These are phyloP conservation scores for Pyrrhosoma nymphula DNA, from an alignment of 2,888 invertebrate genomes.

Conservation along the genomic window DNA sequence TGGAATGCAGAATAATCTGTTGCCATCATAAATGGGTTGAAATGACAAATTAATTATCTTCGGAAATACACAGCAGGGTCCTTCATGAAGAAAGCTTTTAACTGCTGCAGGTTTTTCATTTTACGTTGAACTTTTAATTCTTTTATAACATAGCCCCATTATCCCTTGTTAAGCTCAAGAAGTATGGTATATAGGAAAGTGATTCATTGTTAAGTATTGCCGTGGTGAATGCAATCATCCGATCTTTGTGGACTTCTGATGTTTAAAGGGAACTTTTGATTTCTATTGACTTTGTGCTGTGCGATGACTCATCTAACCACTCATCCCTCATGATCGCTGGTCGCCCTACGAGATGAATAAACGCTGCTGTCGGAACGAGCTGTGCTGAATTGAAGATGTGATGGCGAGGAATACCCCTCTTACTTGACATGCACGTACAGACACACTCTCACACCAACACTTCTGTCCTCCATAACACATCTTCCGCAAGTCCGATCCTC, in stretches of 20 bases:
- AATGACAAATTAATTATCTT: not conserved
- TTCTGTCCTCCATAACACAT: not conserved
- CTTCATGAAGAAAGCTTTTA: not conserved
- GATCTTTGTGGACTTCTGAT: not conserved
- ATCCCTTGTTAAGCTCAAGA: not conserved
- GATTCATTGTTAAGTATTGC: not conserved
- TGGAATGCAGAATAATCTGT: not conserved
- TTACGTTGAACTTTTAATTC: not conserved
- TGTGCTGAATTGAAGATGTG: not conserved
- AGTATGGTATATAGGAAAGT: not conserved
- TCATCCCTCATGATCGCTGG: not conserved
- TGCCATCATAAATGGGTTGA: not conserved
- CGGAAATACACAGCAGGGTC: not conserved
- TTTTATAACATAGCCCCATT: not conserved
- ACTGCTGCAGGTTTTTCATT: not conserved
- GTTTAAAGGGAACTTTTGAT: not conserved
- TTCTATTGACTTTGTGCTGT: constrained; percentile 33
- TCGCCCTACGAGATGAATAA: not conserved
- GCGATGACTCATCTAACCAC: not conserved
- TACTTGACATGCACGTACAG: not conserved
- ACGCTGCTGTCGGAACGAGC: constrained; percentile 5
- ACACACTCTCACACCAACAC: not conserved
- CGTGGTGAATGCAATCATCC: not conserved
- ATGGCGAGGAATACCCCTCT: not conserved
- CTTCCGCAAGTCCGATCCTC: not conserved